phyloP scores from a whole-genome alignment of 2,113 vertebrate genomes.

The Melanerpes aurifrons region DNA sequence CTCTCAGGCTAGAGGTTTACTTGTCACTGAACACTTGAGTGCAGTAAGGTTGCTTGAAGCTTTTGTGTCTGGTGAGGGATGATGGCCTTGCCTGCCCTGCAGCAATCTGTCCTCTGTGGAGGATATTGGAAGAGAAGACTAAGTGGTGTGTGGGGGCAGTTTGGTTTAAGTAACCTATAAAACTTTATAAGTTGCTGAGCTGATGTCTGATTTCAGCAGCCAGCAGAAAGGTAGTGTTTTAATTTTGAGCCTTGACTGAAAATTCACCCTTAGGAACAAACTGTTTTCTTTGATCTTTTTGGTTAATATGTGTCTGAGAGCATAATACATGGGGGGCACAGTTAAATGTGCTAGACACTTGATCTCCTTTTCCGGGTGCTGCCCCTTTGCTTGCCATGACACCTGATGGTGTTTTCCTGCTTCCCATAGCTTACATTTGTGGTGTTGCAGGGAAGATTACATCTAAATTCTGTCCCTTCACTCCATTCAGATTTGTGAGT shows the following conservation, averaged over 20 bases:
- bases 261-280: background rate
- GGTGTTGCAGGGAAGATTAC: background rate
- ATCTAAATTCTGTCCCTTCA: background rate
- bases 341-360: background rate
- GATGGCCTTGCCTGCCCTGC: background rate
- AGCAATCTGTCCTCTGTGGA: background rate
- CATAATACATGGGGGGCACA: fast-evolving
- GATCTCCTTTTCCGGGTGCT: background rate
- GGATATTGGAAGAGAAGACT: background rate
- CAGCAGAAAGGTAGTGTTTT: background rate
- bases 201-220: background rate
- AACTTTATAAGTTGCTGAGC: background rate
- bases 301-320: background rate
- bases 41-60: background rate
- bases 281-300: background rate
- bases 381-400: background rate
- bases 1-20: background rate
- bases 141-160: no score
- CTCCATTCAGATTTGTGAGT: background rate
- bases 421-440: background rate
- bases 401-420: background rate
- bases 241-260: background rate
- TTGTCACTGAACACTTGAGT: background rate
- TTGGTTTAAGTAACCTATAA: background rate
- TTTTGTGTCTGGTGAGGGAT: background rate